Conservation (phyloP, 2,113 vertebrate species). For the Dromiciops gliroides region DNA sequence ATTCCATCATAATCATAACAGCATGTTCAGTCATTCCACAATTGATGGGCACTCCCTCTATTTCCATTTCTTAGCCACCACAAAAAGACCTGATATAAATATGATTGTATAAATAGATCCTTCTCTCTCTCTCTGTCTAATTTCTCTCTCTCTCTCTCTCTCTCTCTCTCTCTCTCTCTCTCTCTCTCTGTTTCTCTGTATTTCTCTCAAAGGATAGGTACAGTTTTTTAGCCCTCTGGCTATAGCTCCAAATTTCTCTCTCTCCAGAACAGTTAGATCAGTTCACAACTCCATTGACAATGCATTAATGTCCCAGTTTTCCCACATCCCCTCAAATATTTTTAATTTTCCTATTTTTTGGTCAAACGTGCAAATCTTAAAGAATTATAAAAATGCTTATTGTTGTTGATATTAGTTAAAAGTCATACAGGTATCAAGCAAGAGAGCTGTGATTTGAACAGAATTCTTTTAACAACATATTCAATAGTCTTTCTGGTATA, state of each 20-base stretch:
- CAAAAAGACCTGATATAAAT: not conserved
- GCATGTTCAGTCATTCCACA: not conserved
- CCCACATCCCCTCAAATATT: not conserved
- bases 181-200: not conserved
- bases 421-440: not conserved
- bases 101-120: not conserved
- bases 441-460: not conserved
- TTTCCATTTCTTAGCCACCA: not conserved
- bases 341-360: not conserved
- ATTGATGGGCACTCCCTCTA: not conserved
- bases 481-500: not conserved
- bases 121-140: not conserved
- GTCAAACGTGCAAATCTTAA: not conserved
- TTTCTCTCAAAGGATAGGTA: not conserved
- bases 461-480: not conserved
- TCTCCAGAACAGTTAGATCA: not conserved
- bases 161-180: not conserved
- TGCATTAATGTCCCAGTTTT: not conserved
- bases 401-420: not conserved
- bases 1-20: not conserved
- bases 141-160: not conserved
- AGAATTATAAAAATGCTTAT: not conserved
- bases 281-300: not conserved
- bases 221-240: not conserved
- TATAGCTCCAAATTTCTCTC: not conserved